Conservation (phyloP, 2,888 invertebrate species). For the Eupelmus urozonus region DNA sequence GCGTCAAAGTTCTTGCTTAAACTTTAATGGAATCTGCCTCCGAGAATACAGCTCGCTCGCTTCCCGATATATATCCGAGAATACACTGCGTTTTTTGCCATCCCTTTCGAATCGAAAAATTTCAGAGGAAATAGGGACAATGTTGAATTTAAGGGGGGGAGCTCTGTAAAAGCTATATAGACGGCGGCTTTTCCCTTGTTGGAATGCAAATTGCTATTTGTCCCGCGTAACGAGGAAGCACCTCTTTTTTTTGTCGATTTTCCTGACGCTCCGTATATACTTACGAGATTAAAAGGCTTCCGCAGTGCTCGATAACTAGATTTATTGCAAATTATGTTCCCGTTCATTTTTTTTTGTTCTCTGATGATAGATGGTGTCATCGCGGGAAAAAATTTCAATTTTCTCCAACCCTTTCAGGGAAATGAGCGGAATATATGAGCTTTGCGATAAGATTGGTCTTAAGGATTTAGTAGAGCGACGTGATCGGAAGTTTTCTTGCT, state of each 20-base stretch:
- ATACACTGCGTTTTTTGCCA: not conserved
- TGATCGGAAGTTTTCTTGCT: not conserved
- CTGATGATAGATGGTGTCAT: not conserved
- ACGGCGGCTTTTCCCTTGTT: constrained; percentile 20
- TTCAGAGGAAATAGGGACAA: not conserved
- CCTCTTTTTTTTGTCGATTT: not conserved
- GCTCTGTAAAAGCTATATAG: not conserved
- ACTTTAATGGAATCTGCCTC: too few species aligned
- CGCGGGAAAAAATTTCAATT: constrained; percentile 20
- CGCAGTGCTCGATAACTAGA: constrained; percentile 1
- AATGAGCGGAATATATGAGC: constrained; percentile 4
- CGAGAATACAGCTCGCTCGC: not conserved
- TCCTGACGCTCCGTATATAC: not conserved
- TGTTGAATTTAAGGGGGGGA: too few species aligned
- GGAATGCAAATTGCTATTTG: constrained; percentile 53
- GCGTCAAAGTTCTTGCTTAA: too few species aligned
- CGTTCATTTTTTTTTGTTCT: not conserved
- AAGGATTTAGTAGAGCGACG: not conserved
- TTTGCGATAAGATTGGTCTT: not conserved
- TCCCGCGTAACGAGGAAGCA: constrained; percentile 14
- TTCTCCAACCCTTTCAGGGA: not conserved
- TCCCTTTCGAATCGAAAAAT: not conserved
- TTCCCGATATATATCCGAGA: not conserved
- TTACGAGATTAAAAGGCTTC: constrained; percentile 17
- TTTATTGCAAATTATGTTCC: constrained; percentile 26